Conservation (phyloP, 2,113 vertebrate genomes). For the Sturnus vulgaris region DNA sequence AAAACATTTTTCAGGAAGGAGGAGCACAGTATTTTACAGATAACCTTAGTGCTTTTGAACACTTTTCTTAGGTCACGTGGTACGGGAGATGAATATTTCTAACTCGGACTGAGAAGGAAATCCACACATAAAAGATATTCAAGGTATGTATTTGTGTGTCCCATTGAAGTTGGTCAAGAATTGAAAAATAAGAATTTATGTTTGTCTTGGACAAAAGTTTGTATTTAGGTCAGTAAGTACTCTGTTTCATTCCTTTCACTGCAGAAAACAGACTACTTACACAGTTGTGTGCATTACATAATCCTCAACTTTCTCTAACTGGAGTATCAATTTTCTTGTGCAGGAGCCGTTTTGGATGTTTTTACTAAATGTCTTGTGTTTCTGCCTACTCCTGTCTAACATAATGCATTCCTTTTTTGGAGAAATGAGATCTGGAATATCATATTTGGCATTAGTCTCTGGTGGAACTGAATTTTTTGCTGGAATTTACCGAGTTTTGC, state of each 20-base stretch:
- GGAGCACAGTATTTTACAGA: not conserved
- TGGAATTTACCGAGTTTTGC: not conserved
- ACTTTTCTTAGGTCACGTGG: not conserved
- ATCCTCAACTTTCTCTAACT: not conserved
- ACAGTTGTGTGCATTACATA: not conserved
- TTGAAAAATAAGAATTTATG: not conserved
- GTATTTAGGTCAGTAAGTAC: not conserved
- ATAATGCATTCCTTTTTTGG: conserved; percentile 1
- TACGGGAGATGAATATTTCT: not conserved
- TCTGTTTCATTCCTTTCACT: not conserved
- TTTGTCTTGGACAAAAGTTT: not conserved
- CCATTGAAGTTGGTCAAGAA: not conserved
- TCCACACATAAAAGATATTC: not conserved
- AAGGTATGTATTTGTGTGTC: not conserved
- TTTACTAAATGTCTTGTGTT: conserved; percentile 13
- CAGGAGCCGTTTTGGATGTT: not conserved
- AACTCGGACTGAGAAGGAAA: not conserved
- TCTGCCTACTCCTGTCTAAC: conserved; percentile 7
- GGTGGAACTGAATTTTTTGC: not conserved
- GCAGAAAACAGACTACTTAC: not conserved
- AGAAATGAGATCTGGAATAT: not conserved
- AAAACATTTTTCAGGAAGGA: not conserved
- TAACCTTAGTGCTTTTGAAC: not conserved
- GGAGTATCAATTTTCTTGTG: conserved; percentile 13
- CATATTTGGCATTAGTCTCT: not conserved